Conservation (phyloP, 2,797 vertebrate species). For the Toxotes lorentzi region DNA sequence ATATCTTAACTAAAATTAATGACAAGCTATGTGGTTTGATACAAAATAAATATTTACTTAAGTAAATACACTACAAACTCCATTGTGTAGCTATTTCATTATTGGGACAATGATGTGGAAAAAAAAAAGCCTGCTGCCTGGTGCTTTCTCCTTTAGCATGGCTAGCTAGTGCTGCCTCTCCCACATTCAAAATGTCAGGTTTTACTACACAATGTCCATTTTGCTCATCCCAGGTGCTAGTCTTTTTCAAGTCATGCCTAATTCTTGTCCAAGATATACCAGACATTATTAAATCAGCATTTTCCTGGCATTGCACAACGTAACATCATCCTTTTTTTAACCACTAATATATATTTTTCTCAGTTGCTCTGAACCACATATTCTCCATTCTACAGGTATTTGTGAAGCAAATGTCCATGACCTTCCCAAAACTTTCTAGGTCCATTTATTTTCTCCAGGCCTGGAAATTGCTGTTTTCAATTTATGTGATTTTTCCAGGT, state of each 20-base stretch:
- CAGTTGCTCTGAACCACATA: neutral
- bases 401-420: neutral
- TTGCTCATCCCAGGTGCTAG: too few relatives aligned
- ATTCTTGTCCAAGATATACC: neutral
- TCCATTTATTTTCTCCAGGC: too few relatives aligned
- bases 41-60: neutral
- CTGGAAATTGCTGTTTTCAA: too few relatives aligned
- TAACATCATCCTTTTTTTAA: too few relatives aligned
- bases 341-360: neutral
- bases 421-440: too few relatives aligned
- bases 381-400: neutral
- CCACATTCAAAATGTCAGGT: neutral
- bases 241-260: neutral
- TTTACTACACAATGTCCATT: neutral
- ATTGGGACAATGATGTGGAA: neutral
- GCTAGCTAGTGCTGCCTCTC: neutral
- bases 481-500: too few relatives aligned
- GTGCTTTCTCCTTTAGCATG: neutral
- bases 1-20: neutral
- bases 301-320: neutral
- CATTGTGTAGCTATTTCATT: neutral
- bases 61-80: neutral
- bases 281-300: neutral
- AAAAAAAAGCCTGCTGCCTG: neutral
- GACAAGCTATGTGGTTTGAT: too few relatives aligned